These are phyloP conservation scores for Glyptemys insculpta DNA, from an alignment of 2,797 vertebrate genomes.

Conservation along the genomic window DNA sequence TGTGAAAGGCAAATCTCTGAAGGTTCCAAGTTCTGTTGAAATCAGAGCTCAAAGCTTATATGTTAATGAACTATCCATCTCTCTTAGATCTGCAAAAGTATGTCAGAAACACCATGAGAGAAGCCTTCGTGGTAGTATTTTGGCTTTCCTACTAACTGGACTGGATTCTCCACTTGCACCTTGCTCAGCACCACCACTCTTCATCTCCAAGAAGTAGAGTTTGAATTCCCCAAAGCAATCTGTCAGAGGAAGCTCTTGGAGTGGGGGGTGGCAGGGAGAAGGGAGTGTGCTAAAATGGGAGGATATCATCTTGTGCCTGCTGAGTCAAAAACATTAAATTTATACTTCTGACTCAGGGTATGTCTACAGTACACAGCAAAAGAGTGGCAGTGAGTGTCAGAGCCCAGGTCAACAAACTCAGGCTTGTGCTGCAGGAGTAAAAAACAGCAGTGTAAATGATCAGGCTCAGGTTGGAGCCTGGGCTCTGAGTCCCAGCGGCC, in stretches of 20 bases:
- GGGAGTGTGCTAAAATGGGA: neutral
- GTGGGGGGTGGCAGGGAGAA: neutral
- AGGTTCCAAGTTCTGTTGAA: neutral
- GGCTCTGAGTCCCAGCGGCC: too few relatives aligned
- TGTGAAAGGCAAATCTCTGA: neutral
- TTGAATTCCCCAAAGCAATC: neutral
- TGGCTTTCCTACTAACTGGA: neutral
- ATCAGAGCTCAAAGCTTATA: neutral
- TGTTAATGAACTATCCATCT: neutral
- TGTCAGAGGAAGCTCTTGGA: neutral
- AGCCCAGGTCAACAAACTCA: too few relatives aligned
- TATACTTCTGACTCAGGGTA: neutral
- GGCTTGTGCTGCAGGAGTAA: too few relatives aligned
- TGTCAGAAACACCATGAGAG: neutral
- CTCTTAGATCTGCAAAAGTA: neutral
- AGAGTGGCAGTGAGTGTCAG: too few relatives aligned
- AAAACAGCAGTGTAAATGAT: too few relatives aligned
- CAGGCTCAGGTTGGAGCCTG: too few relatives aligned
- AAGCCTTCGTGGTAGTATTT: neutral
- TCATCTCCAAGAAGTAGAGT: neutral
- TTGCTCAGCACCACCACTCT: neutral
- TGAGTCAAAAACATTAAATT: too few relatives aligned
- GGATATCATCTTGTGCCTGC: neutral
- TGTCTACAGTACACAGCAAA: too few relatives aligned
- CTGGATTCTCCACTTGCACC: neutral